phyloP scores from a whole-genome alignment of 2,888 invertebrate genomes.

The Craniophora ligustri region DNA sequence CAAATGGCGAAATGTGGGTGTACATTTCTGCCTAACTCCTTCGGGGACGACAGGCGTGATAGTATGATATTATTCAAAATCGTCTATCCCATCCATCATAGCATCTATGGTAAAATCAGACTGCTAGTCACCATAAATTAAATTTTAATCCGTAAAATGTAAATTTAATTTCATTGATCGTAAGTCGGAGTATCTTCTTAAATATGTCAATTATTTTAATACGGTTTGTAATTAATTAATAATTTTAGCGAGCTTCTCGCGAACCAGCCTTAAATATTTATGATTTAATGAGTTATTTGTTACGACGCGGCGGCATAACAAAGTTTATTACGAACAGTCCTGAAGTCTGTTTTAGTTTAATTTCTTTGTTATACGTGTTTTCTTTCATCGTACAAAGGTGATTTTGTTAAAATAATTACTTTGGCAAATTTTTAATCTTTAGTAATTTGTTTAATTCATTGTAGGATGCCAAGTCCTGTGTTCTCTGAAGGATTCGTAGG shows the following conservation, averaged over 20 bases:
- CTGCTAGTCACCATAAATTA: too few relatives aligned
- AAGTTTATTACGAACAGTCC: constrained; percentile 23
- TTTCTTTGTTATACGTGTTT: constrained; percentile 27
- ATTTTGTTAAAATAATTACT: constrained; percentile 22
- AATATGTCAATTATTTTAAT: background rate
- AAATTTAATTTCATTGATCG: too few relatives aligned
- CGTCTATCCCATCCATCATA: too few relatives aligned
- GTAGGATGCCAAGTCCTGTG: too few relatives aligned
- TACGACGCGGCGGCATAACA: constrained; percentile 38
- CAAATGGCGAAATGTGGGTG: too few relatives aligned
- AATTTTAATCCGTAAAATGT: too few relatives aligned
- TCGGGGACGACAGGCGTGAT: too few relatives aligned
- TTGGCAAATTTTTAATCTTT: constrained; percentile 5
- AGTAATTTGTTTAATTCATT: background rate
- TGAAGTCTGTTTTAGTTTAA: constrained; percentile 19
- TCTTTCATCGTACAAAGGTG: constrained; percentile 5
- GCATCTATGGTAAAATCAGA: too few relatives aligned
- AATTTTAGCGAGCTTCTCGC: constrained; percentile 2
- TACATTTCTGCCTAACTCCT: too few relatives aligned
- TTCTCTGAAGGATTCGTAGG: too few relatives aligned
- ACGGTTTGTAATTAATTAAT: background rate
- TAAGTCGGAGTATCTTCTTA: too few relatives aligned
- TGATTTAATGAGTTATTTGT: constrained; percentile 37
- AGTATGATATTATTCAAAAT: too few relatives aligned
- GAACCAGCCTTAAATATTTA: constrained; percentile 14